Base-by-base conservation (phyloP, 2,888 invertebrate species). In the Luperina testacea region DNA sequence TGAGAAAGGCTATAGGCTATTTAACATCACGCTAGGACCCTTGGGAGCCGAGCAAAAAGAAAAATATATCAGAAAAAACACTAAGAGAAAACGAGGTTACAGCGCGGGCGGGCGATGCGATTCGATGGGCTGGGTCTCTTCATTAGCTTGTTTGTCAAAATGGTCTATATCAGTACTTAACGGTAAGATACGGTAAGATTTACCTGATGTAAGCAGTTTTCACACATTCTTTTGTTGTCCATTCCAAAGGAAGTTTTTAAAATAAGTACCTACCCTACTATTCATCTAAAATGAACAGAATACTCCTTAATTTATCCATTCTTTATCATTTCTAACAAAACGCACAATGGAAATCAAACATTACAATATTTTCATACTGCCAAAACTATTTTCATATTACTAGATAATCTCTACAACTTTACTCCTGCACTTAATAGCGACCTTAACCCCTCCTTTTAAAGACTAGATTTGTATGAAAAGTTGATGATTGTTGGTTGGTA, bases 331-430 rank as follows among this genome's bases (percentile, higher is more conserved):
- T 24, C 27, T 27, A 64, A 59, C 59, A 65, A 11, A 81, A 74
- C 77, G 20, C 64, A 78, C 92, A 88, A 92, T 94, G 92, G 87
- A 93, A 69, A 83, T 57, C 64, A 77, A 78, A 71, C 84, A 72
- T 42, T 42, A 65, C 89, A 83, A 89, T 90, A 89, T 80, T 76
- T 68, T 71, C 89, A 67, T 72, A 75, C 51, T 65, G 68, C 72
- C 80, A 81, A 80, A 87, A 80, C 74, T 81, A 79, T 83, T 87
- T 87, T 82, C 85, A 83, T 76, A 82, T 79, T 89, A 85, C 89
- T 79, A 87, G 86, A 88, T 85, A 82, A 85, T 73, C 79, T 72
- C 79, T 71, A 85, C 90, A 87, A 88, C n/a, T 27, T 82, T 83
- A 83, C 24, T 17, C 45, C 64, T 90, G 67, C 89, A 71, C 9